Evolutionary conservation across 1,140 invertebrate species (phyloP), one percentile per base, ranked within the genome.

Genomic region (Drosophila ananassae): DNA sequence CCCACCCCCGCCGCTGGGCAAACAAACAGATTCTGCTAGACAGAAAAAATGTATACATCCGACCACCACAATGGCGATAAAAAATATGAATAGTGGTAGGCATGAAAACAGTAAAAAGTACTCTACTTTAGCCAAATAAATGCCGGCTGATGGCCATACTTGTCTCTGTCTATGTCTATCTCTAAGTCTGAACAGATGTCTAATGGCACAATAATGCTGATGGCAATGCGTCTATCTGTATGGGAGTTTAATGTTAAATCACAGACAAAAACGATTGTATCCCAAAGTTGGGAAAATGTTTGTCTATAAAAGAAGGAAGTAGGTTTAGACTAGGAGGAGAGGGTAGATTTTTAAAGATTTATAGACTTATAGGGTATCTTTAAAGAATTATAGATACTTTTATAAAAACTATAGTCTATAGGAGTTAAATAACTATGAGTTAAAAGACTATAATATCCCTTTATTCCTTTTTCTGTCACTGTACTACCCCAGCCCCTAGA

Each of bases 121-220:
- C 63, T 67, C 47, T 46, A 73, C 48, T 80, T 78, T 64, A 58
- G 71, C 50, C 53, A 67, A 69, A 73, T 69, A 75, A 75, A 59
- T 52, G 41, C 53, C 39, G 51, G 55, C n/a, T 37, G 53, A 10
- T 64, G 37, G 30, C 24, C 7, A 30, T 67, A 12, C 34, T 46
- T 22, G 72, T 58, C 30, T 47, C 44, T 13, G 72, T 58, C 17
- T 17, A 17, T 17, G 0, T 17, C 17, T 17, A 1, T 22, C 71
- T 58, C 30, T 47, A 37, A 12, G 72, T 58, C 48, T 44, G 51
- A 74, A 37, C 73, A 71, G 73, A 75, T 77, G 74, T 74, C 74
- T 87, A 87, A 87, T 87, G 61, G 68, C 13, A 44, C 47, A 84
- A 77, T 84, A 77, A 84, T 81, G 73, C 71, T 56, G 54, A 46